phyloP scores from a whole-genome alignment of 2,797 vertebrate genomes.

The Lacerta agilis region DNA sequence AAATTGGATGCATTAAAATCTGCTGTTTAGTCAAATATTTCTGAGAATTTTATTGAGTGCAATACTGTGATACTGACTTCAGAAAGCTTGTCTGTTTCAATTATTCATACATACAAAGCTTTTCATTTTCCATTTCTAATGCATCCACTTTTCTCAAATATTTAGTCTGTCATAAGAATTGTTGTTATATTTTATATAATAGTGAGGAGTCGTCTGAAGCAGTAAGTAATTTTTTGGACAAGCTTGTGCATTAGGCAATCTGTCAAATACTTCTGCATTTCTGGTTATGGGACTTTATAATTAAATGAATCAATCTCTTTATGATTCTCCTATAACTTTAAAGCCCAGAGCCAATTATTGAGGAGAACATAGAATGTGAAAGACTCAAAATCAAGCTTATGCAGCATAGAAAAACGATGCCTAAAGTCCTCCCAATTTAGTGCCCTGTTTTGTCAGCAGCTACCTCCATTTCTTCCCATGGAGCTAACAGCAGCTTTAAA shows the following conservation, averaged over 20 bases:
- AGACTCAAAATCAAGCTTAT: accelerated
- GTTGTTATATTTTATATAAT: slow-evolving; percentile 35
- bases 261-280: slow-evolving; percentile 51
- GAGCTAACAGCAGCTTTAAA: background rate
- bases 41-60: background rate
- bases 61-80: background rate
- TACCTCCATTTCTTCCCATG: background rate
- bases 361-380: background rate
- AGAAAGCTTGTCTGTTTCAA: slow-evolving; percentile 15
- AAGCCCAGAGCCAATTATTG: slow-evolving; percentile 25
- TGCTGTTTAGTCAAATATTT: background rate
- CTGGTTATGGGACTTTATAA: slow-evolving; percentile 41
- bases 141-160: slow-evolving; percentile 9
- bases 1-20: too few species aligned
- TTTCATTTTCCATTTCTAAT: background rate
- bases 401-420: background rate
- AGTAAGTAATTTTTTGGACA: slow-evolving; percentile 48
- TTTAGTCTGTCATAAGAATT: background rate
- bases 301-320: slow-evolving; percentile 50
- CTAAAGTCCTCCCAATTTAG: background rate
- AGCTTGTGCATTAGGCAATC: slow-evolving; percentile 34
- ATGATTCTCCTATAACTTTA: slow-evolving; percentile 44
- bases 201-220: slow-evolving; percentile 34
- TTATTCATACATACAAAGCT: slow-evolving; percentile 1
- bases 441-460: background rate